Base-by-base conservation (phyloP, 2,797 vertebrate species). In the Alcedo quadribrachys region DNA sequence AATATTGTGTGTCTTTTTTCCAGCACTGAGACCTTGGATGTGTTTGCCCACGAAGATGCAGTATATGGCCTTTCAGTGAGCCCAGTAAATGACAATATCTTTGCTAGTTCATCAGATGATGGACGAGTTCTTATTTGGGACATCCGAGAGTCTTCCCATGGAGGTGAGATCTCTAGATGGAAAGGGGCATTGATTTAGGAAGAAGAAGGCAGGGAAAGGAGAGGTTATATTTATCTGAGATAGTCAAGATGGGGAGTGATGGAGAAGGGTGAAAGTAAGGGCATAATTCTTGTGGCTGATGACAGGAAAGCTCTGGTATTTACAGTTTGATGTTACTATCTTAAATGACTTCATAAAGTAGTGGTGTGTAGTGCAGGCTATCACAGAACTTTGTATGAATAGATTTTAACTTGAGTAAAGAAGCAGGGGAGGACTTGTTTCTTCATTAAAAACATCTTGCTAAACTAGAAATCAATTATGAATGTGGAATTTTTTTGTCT, bases 121-220 rank as follows among this genome's bases (percentile, higher is more conserved):
- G 99, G 99, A 10, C 98, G 99, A 3, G 99, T 99, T 86, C 99
- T 99, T 28, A 99, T 99, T 40, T 99, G 99, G 99, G 99, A 99
- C 97, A 99, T 99, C 50, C 97, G 99, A 46, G 99, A 99, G 81
- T 99, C 99, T 32, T 98, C 98, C 3, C 98, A 98, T 45, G 98
- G 99, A 98, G 99, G 99, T 99, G 91, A 85, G 95, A 35, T 33
- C 50, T 79, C 24, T 81, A 33, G 54, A 24, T 51, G 43, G 75
- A 76, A 71, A 66, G 80, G 30, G 16, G 9, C 7, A 30, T 48
- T 80, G 22, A 40, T 54, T 61, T 65, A 21, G 55, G 15, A 81
- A 74, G 35, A 79, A 57, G 28, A 32, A 63, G 40, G 10, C 43
- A 32, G 30, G 21, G n/a, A 83, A 61, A 8, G 40, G 46, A 75